phyloP scores from a whole-genome alignment of 92 coral and sea anemone species.

The Montipora capitata region DNA sequence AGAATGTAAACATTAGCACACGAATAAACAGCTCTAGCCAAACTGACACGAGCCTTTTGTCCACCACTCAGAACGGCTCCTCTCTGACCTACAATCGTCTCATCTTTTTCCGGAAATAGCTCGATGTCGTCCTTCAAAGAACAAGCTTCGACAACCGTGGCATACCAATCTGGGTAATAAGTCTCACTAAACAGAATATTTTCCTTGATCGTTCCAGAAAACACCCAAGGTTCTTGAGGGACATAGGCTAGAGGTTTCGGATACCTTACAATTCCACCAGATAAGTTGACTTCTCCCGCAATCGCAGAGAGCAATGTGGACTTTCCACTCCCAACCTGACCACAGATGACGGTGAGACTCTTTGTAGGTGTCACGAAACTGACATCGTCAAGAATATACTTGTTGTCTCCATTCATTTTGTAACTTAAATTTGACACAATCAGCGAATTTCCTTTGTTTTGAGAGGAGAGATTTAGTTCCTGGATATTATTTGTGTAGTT shows the following conservation, averaged over 20 bases:
- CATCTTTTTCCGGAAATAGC: background rate
- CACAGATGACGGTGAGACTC: constrained; percentile 1
- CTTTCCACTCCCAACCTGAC: constrained; percentile 41
- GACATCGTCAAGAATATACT: background rate
- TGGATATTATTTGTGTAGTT: background rate
- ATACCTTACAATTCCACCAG: background rate
- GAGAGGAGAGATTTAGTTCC: background rate
- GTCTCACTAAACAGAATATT: background rate
- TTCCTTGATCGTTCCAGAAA: constrained; percentile 7
- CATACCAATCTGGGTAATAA: background rate
- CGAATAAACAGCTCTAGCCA: constrained; percentile 24
- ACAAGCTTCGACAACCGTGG: background rate
- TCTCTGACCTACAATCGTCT: background rate
- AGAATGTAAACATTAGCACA: background rate
- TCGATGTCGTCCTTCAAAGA: background rate
- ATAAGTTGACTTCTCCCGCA: constrained; percentile 12
- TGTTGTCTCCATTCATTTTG: background rate
- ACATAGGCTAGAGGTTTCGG: background rate
- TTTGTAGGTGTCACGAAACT: background rate
- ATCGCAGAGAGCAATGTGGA: constrained; percentile 30
- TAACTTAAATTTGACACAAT: background rate
- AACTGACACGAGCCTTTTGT: constrained; percentile 26
- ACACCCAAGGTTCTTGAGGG: constrained; percentile 13
- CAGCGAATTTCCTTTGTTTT: background rate
- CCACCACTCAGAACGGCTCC: constrained; percentile 23